These are phyloP conservation scores for Apodemus agrarius DNA, from an alignment of 2,797 vertebrate genomes.

Conservation along the genomic window DNA sequence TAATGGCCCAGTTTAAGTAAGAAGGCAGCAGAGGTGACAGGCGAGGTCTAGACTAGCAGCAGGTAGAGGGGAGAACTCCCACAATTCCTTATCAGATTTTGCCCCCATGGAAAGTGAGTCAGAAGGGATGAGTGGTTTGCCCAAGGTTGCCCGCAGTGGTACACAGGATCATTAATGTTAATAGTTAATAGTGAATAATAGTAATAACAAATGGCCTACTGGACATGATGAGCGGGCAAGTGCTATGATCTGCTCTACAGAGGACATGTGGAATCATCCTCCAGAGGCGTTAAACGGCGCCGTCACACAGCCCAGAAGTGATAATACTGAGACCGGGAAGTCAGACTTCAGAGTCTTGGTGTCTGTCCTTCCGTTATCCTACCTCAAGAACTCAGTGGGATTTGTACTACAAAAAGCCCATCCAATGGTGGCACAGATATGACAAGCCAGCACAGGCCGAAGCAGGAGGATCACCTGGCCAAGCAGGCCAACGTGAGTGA, in stretches of 20 bases:
- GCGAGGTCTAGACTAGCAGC: neutral
- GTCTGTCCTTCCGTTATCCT: neutral
- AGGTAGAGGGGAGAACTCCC: neutral
- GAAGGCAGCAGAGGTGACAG: neutral
- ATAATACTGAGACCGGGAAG: neutral
- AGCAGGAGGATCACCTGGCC: neutral
- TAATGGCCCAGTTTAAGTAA: neutral
- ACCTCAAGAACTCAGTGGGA: neutral
- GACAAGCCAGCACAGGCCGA: neutral
- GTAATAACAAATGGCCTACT: neutral
- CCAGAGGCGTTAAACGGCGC: neutral
- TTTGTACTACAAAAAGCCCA: neutral
- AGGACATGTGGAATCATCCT: neutral
- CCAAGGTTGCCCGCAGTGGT: neutral
- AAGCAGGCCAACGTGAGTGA: neutral
- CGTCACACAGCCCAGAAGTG: conserved; percentile 7
- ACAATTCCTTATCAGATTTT: neutral
- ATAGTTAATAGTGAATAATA: neutral
- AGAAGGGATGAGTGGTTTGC: neutral
- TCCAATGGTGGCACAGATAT: neutral
- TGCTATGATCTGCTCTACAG: neutral
- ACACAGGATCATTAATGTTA: neutral
- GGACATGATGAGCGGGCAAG: neutral
- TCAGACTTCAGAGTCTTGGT: neutral
- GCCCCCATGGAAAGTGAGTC: neutral